Evolutionary conservation across 1,140 invertebrate genomes (phyloP).

Genomic region (Eubasilissa regina): DNA sequence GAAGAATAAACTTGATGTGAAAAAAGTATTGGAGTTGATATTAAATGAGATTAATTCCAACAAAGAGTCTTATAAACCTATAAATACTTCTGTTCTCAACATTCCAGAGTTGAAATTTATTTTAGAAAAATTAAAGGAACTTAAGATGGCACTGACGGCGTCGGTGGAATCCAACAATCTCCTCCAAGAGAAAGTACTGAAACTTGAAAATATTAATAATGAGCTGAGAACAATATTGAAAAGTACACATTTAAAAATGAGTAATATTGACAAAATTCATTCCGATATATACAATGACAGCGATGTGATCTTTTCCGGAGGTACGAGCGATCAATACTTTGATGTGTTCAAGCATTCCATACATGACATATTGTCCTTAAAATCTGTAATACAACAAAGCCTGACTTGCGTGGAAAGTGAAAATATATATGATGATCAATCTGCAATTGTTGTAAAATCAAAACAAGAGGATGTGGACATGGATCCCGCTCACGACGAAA

Average conservation of each 20-base stretch:
- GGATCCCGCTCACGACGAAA: neutral
- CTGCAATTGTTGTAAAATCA: neutral
- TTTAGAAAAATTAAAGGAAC: conserved; percentile 20
- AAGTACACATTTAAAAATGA: neutral
- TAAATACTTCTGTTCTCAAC: neutral
- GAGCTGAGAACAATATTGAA: conserved; percentile 30
- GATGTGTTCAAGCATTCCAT: neutral
- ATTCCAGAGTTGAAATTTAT: conserved; percentile 26
- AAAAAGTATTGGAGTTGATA: conserved; percentile 7
- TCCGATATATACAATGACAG: neutral
- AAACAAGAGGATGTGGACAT: neutral
- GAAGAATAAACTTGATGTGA: conserved; percentile 13
- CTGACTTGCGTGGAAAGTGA: neutral
- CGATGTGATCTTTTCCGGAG: conserved; percentile 17
- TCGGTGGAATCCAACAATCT: conserved; percentile 7
- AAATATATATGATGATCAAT: neutral
- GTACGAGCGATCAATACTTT: conserved; percentile 6
- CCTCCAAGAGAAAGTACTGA: conserved; percentile 40
- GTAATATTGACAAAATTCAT: conserved; percentile 20
- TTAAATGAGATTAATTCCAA: neutral
- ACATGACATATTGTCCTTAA: neutral
- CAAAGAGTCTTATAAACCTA: neutral
- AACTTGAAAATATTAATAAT: conserved; percentile 44
- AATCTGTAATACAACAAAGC: conserved; percentile 19
- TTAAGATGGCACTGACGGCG: neutral